Conservation (phyloP, 2,113 vertebrate species). For the Pseudorhombus dupliciocellatus region DNA sequence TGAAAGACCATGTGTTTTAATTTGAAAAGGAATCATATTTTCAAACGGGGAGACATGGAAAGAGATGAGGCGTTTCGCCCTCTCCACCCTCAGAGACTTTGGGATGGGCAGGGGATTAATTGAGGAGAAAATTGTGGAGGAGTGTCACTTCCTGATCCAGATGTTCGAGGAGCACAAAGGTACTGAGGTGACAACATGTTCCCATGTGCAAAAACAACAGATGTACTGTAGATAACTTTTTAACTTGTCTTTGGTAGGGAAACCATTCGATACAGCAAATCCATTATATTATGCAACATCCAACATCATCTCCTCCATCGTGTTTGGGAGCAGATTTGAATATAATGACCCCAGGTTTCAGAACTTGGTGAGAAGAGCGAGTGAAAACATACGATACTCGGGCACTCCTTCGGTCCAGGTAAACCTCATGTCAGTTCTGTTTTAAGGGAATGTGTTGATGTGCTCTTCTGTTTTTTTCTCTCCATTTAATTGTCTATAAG, state of each 20-base stretch:
- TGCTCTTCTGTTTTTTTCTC: not conserved
- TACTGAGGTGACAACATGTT: not conserved
- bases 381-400: slow-evolving; percentile 33
- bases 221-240: not conserved
- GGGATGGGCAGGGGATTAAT: slow-evolving; percentile 72
- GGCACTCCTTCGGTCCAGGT: slow-evolving; percentile 69
- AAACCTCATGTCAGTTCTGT: not conserved
- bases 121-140: slow-evolving; percentile 72
- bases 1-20: not conserved
- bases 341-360: slow-evolving; percentile 69
- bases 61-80: slow-evolving; percentile 74
- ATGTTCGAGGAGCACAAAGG: slow-evolving; percentile 54
- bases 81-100: slow-evolving; percentile 74
- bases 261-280: slow-evolving; percentile 66
- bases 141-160: slow-evolving; percentile 57
- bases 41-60: slow-evolving; percentile 74
- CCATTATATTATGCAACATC: slow-evolving; percentile 70
- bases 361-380: slow-evolving; percentile 60
- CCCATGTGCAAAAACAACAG: not conserved
- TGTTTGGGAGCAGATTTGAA: slow-evolving; percentile 80
- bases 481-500: too few species aligned
- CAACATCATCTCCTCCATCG: slow-evolving; percentile 78
- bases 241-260: slow-evolving; percentile 50
- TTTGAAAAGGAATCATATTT: slow-evolving; percentile 63
- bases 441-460: not conserved